A percentile compares a stretch with the other conserved stretches of the same genome.
These are phyloP conservation scores for Catagonus wagneri DNA, from an alignment of 2,113 vertebrate genomes.

Conservation along the genomic window DNA sequence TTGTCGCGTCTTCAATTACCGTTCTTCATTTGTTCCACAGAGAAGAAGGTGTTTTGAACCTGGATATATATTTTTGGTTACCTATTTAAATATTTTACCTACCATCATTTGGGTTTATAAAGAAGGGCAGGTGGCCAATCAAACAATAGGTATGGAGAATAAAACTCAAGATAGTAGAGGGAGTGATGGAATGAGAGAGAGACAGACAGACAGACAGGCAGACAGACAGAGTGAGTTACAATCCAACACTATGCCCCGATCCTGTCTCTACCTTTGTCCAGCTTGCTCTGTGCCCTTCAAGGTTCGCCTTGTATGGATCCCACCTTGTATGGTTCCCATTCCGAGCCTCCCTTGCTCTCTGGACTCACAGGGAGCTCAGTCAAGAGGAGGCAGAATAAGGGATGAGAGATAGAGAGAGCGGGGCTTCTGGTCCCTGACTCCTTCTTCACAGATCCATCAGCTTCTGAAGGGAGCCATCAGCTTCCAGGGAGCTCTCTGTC, in stretches of 20 bases:
- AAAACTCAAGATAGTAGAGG: background rate
- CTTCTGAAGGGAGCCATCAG: background rate
- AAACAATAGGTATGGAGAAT: background rate
- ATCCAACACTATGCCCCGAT: background rate
- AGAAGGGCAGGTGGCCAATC: background rate
- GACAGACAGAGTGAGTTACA: background rate
- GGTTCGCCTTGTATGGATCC: background rate
- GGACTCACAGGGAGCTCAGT: background rate
- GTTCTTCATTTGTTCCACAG: background rate
- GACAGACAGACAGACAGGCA: background rate
- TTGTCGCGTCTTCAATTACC: background rate
- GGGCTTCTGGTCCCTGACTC: background rate
- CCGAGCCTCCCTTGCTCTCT: background rate
- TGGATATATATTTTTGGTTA: background rate
- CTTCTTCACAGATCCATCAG: background rate
- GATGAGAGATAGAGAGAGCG: background rate
- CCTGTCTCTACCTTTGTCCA: background rate
- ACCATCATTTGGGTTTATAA: background rate
- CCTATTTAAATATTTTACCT: constrained; percentile 19
- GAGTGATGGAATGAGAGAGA: background rate
- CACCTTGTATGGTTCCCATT: too few relatives aligned
- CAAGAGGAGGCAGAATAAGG: background rate
- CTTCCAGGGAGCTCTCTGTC: background rate
- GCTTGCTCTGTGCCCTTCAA: background rate
- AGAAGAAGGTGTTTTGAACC: background rate